phyloP scores from a whole-genome alignment of 64 coral and sea anemone genomes.

The Orbicella faveolata region DNA sequence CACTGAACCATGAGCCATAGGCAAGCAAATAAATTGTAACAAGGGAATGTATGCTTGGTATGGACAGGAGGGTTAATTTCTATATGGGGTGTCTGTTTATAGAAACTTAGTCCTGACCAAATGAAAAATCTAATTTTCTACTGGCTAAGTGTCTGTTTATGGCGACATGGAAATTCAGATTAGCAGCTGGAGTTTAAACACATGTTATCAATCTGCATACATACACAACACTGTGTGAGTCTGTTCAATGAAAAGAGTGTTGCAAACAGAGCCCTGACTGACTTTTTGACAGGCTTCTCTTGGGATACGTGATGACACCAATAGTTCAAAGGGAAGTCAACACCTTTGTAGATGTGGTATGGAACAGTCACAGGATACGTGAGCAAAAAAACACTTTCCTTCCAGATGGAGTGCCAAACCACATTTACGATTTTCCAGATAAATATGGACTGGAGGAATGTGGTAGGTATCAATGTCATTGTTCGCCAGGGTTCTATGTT shows the following conservation, averaged over 20 bases:
- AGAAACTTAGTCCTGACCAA: no score
- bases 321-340: conserved; percentile 33
- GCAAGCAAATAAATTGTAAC: no score
- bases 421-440: conserved; percentile 50
- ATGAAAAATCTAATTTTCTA: no score
- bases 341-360: conserved; percentile 37
- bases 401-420: conserved; percentile 40
- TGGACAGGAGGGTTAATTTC: no score
- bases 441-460: conserved; percentile 46
- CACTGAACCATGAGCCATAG: no score
- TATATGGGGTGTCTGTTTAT: no score
- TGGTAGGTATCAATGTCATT: conserved; percentile 30
- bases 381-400: conserved; percentile 31
- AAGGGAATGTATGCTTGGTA: no score
- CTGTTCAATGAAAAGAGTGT: background rate
- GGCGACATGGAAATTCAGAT: no score
- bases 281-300: conserved; percentile 47
- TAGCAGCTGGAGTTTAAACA: no score
- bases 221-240: background rate
- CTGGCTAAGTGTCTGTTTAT: no score
- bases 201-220: no score
- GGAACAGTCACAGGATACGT: conserved; percentile 44
- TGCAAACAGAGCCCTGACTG: background rate
- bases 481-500: background rate
- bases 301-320: conserved; percentile 52